Conservation (phyloP, 2,888 invertebrate species). For the Vannuccia rotundouncinata region DNA sequence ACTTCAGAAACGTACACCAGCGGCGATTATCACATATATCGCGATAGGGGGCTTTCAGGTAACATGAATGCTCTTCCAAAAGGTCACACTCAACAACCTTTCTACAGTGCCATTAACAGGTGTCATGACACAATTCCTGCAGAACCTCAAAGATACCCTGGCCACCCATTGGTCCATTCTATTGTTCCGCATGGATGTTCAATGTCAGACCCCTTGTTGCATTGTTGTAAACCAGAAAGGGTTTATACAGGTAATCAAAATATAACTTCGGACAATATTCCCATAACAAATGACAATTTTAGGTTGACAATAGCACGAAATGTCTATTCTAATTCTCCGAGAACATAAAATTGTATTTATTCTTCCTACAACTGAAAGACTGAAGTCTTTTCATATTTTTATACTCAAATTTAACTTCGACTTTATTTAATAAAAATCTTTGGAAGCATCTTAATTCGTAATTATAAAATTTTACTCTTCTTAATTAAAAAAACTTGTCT, state of each 20-base stretch:
- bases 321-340: background rate
- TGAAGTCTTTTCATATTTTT: no score
- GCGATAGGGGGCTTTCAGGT: background rate
- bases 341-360: no score
- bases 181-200: background rate
- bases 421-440: no score
- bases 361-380: no score
- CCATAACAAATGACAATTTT: background rate
- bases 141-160: background rate
- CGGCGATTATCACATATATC: background rate
- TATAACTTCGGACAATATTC: background rate
- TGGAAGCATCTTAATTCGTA: no score
- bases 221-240: background rate
- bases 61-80: background rate
- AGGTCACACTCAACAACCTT: no score
- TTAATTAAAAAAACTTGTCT: no score
- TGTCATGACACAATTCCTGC: background rate
- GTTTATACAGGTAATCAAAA: background rate
- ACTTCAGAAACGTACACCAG: background rate
- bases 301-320: background rate
- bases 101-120: no score
- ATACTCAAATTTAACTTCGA: no score
- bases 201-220: background rate
- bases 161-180: background rate
- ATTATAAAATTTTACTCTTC: no score